These are phyloP conservation scores for Xestia c-nigrum DNA, from an alignment of 2,888 invertebrate species.

Conservation along the genomic window DNA sequence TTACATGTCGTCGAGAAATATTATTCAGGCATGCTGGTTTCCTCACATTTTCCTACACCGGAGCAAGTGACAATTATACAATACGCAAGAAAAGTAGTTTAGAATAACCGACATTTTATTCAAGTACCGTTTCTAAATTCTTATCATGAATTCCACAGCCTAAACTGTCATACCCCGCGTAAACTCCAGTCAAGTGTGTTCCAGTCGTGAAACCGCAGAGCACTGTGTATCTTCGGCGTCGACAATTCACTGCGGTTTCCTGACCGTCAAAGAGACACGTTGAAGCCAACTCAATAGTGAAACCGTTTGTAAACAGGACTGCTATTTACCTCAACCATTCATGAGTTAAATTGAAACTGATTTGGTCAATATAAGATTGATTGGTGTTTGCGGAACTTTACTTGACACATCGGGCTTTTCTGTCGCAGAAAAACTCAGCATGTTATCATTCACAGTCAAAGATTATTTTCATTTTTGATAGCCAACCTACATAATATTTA, in stretches of 20 bases:
- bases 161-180: not conserved
- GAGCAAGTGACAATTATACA: too few relatives aligned
- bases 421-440: too few relatives aligned
- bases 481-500: not conserved
- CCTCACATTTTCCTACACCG: too few relatives aligned
- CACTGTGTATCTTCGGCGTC: conserved; percentile 3
- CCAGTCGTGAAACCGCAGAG: conserved; percentile 12
- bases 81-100: not conserved
- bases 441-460: too few relatives aligned
- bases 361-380: not conserved
- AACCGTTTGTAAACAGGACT: not conserved
- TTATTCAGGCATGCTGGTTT: too few relatives aligned
- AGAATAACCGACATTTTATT: not conserved
- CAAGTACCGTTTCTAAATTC: not conserved
- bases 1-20: too few relatives aligned
- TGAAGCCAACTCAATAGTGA: conserved; percentile 13
- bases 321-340: conserved; percentile 4
- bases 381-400: not conserved
- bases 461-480: not conserved
- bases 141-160: not conserved
- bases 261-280: conserved; percentile 10
- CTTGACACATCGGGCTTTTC: not conserved
- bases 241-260: conserved; percentile 24
- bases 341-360: conserved; percentile 2
- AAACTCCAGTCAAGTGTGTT: conserved; percentile 14